A percentile compares a stretch with the other conserved stretches of the same genome.
phyloP scores from a whole-genome alignment of 2,888 invertebrate genomes.

The Anarsia innoxiella region DNA sequence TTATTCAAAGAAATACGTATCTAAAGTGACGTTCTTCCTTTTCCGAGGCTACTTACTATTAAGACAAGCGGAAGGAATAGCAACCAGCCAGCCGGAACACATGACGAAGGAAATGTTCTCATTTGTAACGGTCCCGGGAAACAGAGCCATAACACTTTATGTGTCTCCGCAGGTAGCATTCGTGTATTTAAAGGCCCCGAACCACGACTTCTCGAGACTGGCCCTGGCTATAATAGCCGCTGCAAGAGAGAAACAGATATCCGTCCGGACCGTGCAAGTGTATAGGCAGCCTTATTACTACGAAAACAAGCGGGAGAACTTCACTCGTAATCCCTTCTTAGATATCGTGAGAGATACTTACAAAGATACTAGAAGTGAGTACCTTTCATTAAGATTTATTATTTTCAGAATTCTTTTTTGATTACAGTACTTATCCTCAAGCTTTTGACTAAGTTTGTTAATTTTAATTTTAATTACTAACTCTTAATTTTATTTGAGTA shows the following conservation, averaged over 20 bases:
- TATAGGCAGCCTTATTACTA: slow-evolving; percentile 79
- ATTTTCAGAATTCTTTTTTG: too few relatives aligned
- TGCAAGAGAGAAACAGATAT: slow-evolving; percentile 81
- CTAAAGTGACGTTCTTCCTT: too few relatives aligned
- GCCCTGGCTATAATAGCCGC: slow-evolving; percentile 86
- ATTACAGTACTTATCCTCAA: too few relatives aligned
- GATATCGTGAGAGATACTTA: slow-evolving; percentile 88
- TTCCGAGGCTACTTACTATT: too few relatives aligned
- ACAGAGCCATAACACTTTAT: slow-evolving; percentile 9
- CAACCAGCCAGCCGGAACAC: background rate
- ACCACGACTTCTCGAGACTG: slow-evolving; percentile 83
- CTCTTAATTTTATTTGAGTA: too few relatives aligned
- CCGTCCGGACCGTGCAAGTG: slow-evolving; percentile 74
- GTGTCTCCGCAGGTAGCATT: slow-evolving; percentile 80
- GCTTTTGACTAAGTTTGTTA: too few relatives aligned
- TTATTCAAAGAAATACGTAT: too few relatives aligned
- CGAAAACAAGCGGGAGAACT: slow-evolving; percentile 77
- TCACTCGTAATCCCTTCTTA: slow-evolving; percentile 89
- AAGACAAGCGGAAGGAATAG: too few relatives aligned
- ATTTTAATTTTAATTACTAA: too few relatives aligned
- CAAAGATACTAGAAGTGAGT: slow-evolving; percentile 90
- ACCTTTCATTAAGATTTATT: too few relatives aligned
- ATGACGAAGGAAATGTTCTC: background rate
- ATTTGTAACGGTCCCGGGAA: slow-evolving; percentile 5
- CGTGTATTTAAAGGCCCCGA: slow-evolving; percentile 86